Conservation (phyloP, 2,797 vertebrate genomes). For the Amblyopsis hoosieri region DNA sequence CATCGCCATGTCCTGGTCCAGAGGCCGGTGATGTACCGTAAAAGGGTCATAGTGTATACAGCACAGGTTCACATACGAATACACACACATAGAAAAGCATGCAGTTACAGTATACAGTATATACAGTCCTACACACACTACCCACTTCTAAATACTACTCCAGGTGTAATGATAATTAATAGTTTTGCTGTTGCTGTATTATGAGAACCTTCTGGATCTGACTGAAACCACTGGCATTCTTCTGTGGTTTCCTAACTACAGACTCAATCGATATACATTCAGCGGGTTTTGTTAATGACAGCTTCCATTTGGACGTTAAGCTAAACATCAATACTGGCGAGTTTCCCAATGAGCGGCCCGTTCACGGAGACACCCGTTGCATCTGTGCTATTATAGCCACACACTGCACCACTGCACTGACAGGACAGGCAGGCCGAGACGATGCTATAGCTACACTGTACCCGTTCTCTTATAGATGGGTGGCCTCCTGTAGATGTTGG, state of each 20-base stretch:
- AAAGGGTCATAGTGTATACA: conserved; percentile 15
- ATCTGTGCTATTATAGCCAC: conserved; percentile 45
- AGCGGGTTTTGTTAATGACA: conserved; percentile 21
- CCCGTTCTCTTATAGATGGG: conserved; percentile 98
- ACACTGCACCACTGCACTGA: conserved; percentile 65
- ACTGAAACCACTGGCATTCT: conserved; percentile 2
- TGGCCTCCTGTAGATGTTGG: conserved; percentile 98
- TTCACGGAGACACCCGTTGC: conserved; percentile 30
- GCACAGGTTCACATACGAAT: conserved; percentile 28
- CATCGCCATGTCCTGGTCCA: not conserved
- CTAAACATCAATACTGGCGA: conserved; percentile 38
- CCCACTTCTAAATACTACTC: conserved; percentile 7
- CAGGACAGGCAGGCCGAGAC: conserved; percentile 69
- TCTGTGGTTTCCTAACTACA: conserved; percentile 7
- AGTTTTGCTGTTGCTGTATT: too few species aligned
- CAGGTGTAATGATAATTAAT: too few species aligned
- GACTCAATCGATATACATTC: not conserved
- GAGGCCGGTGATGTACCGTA: conserved; percentile 64
- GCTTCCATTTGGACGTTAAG: conserved; percentile 32
- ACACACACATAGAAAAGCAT: conserved; percentile 51
- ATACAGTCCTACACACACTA: conserved; percentile 1
- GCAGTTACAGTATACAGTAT: conserved; percentile 24
- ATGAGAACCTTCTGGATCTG: not conserved
- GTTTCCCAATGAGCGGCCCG: conserved; percentile 17
- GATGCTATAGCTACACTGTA: conserved; percentile 77